These are phyloP conservation scores for Hydractinia echinata DNA, from an alignment of 30 jellyfish, hydroid and myxozoan genomes.

Conservation along the genomic window DNA sequence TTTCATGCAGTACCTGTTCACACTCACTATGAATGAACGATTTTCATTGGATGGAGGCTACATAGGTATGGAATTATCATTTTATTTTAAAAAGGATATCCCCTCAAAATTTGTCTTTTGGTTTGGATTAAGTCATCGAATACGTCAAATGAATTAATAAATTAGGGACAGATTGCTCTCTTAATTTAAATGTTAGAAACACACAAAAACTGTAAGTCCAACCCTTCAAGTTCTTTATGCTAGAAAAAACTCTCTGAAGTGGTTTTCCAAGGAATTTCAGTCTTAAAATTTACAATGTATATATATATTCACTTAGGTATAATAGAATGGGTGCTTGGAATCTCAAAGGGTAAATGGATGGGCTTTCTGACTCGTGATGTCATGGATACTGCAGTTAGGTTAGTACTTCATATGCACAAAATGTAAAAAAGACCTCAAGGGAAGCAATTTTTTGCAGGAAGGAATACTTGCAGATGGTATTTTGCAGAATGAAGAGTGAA, in stretches of 20 bases:
- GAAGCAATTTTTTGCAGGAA: too few species aligned
- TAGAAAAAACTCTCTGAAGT: neutral
- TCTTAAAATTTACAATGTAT: neutral
- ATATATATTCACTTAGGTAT: slow-evolving; percentile 41
- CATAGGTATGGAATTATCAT: slow-evolving; percentile 45
- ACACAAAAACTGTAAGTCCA: too few species aligned
- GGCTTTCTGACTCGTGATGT: slow-evolving; percentile 75
- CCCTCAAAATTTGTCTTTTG: too few species aligned
- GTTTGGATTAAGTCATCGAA: too few species aligned
- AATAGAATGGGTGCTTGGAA: slow-evolving; percentile 92
- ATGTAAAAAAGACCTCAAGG: too few species aligned
- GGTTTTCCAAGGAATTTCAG: neutral
- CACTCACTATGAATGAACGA: slow-evolving; percentile 89
- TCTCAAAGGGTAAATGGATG: slow-evolving; percentile 86
- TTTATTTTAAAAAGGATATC: neutral
- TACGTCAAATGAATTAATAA: too few species aligned
- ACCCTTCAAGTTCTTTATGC: neutral
- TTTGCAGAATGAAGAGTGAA: too few species aligned
- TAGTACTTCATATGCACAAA: too few species aligned
- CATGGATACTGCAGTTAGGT: slow-evolving; percentile 68
- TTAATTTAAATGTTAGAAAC: too few species aligned
- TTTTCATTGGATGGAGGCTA: slow-evolving; percentile 93
- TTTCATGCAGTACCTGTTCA: slow-evolving; percentile 49
- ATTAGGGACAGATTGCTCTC: too few species aligned
- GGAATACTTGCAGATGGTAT: too few species aligned